phyloP scores from a whole-genome alignment of 2,888 invertebrate genomes.

The Odontocolon sp. region DNA sequence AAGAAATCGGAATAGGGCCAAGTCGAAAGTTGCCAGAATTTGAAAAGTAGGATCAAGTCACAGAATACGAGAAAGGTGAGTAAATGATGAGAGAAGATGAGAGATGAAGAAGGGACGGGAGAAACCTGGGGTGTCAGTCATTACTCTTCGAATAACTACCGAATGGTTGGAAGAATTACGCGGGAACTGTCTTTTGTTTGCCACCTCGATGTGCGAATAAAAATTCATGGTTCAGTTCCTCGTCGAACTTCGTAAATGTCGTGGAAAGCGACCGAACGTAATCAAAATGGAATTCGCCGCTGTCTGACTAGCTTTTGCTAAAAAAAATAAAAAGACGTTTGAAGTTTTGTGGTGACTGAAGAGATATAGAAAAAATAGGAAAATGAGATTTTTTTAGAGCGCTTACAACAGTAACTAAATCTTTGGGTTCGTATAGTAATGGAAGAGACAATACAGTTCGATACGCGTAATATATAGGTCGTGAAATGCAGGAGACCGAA shows the following conservation, averaged over 20 bases:
- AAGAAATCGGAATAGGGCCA: too few species aligned
- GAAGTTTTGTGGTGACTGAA: neutral
- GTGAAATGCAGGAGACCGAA: slow-evolving; percentile 11
- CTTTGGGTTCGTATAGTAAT: neutral
- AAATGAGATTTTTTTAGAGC: slow-evolving; percentile 2
- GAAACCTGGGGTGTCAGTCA: slow-evolving; percentile 67
- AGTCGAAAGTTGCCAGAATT: too few species aligned
- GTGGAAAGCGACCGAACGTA: slow-evolving; percentile 7
- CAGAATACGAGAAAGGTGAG: neutral
- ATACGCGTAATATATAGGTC: neutral
- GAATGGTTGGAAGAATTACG: slow-evolving; percentile 54
- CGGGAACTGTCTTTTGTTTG: slow-evolving; percentile 52
- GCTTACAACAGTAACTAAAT: slow-evolving; percentile 14
- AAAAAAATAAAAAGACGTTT: slow-evolving; percentile 14
- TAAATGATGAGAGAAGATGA: slow-evolving; percentile 16
- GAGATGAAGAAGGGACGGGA: slow-evolving; percentile 15
- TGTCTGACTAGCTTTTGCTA: neutral
- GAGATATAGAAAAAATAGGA: neutral
- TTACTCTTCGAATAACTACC: slow-evolving; percentile 62
- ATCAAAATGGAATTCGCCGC: neutral
- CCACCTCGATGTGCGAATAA: slow-evolving; percentile 10
- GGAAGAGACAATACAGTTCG: slow-evolving; percentile 9
- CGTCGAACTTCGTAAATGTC: slow-evolving; percentile 38
- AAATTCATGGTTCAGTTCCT: slow-evolving; percentile 10
- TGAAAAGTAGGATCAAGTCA: too few species aligned